These are phyloP conservation scores for Tangara arthus DNA, from an alignment of 2,797 vertebrate genomes.

Conservation along the genomic window DNA sequence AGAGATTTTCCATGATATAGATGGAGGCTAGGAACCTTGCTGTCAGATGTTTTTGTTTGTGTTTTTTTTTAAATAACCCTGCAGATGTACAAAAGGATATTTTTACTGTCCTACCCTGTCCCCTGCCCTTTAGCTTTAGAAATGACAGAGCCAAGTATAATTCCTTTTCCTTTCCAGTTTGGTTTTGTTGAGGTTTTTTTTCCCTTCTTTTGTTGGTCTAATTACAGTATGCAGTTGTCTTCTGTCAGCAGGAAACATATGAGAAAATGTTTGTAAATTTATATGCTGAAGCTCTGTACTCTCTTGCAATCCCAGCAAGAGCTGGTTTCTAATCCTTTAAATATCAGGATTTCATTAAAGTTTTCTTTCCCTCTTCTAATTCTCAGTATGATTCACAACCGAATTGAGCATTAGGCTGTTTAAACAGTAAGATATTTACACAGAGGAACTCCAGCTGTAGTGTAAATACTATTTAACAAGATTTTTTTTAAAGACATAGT, in stretches of 20 bases:
- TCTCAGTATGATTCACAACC: conserved; percentile 20
- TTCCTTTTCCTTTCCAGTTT: not conserved
- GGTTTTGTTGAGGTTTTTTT: not conserved
- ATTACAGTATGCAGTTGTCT: not conserved
- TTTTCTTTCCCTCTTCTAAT: not conserved
- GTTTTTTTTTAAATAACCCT: not conserved
- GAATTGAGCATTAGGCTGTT: conserved; percentile 18
- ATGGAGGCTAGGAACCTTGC: not conserved
- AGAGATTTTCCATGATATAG: not conserved
- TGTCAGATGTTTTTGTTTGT: not conserved
- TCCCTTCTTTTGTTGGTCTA: not conserved
- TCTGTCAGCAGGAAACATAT: not conserved
- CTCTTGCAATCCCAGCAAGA: not conserved
- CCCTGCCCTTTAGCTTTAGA: not conserved
- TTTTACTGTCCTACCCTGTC: not conserved
- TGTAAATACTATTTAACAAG: conserved; percentile 41
- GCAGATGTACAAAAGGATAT: not conserved
- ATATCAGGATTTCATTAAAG: conserved; percentile 29
- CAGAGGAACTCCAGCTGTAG: conserved; percentile 25
- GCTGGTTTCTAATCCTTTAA: conserved; percentile 9
- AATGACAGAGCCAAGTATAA: not conserved
- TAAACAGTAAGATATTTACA: conserved; percentile 37
- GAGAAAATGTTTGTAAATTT: not conserved
- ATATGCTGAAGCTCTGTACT: not conserved
- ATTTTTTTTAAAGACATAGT: conserved; percentile 10